Percentiles rank a stretch among this genome's conserved stretches.
These are phyloP conservation scores for Hypercompe scribonia DNA, from an alignment of 2,888 invertebrate species.

Conservation along the genomic window DNA sequence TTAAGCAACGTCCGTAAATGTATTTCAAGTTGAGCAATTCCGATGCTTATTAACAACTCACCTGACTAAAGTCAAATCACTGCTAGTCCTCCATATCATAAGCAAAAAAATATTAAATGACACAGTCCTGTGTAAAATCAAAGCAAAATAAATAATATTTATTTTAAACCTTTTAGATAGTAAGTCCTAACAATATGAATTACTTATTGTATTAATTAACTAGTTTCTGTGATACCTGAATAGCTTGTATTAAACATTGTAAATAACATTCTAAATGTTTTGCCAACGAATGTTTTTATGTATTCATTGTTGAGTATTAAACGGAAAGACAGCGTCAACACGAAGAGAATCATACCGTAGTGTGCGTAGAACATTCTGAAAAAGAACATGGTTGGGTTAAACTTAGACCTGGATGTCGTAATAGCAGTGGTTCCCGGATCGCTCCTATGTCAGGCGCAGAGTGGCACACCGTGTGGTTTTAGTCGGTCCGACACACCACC, in stretches of 20 bases:
- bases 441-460: too few relatives aligned
- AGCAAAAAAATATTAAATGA: not conserved
- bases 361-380: conserved; percentile 75
- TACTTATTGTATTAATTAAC: conserved; percentile 2
- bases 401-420: too few relatives aligned
- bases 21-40: not conserved
- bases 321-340: conserved; percentile 62
- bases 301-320: conserved; percentile 64
- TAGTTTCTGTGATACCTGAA: conserved; percentile 36
- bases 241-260: conserved; percentile 56
- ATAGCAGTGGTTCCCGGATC: too few relatives aligned
- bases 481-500: too few relatives aligned
- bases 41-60: not conserved
- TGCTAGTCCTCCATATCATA: not conserved
- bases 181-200: not conserved
- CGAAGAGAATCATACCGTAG: conserved; percentile 61
- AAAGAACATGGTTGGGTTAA: conserved; percentile 28
- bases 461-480: too few relatives aligned
- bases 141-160: not conserved
- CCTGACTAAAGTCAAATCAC: not conserved
- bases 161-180: not conserved
- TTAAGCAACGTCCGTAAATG: too few relatives aligned
- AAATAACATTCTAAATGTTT: conserved; percentile 61
- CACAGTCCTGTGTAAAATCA: not conserved
- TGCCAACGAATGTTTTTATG: conserved; percentile 61